Conservation (phyloP, 2,113 vertebrate species). For the Rhea americana region DNA sequence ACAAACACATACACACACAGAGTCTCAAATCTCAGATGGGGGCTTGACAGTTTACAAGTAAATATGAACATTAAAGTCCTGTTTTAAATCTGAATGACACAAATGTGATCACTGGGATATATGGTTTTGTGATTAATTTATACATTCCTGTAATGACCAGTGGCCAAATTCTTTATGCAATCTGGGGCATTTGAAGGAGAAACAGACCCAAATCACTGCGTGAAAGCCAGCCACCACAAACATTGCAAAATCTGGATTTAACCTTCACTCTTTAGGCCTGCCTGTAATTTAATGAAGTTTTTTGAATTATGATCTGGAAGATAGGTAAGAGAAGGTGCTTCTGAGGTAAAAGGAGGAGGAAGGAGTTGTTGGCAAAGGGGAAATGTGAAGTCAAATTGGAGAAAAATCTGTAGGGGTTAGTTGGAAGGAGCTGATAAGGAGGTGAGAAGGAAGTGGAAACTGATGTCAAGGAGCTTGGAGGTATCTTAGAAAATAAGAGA, state of each 20-base stretch:
- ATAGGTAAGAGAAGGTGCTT: neutral
- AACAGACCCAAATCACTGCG: neutral
- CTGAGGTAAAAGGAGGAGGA: neutral
- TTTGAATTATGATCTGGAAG: neutral
- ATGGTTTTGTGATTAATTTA: conserved; percentile 33
- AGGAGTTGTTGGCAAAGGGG: neutral
- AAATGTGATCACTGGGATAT: neutral
- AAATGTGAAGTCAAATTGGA: neutral
- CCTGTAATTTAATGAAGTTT: neutral
- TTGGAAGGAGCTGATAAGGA: neutral
- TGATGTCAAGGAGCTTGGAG: neutral
- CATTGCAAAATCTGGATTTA: neutral
- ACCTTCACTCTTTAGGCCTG: neutral
- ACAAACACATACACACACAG: too few species aligned
- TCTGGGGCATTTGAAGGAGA: neutral
- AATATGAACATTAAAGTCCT: neutral
- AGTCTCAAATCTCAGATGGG: neutral
- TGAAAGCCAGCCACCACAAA: conserved; percentile 23
- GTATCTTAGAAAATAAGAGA: neutral
- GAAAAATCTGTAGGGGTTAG: neutral
- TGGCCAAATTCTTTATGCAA: conserved; percentile 16
- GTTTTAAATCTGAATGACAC: conserved; percentile 29
- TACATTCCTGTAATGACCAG: conserved; percentile 34
- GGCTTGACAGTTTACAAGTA: conserved; percentile 4
- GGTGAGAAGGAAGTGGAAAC: neutral